A percentile compares a stretch with the other conserved stretches of the same genome.
These are phyloP conservation scores for Pachyseris speciosa DNA, from an alignment of 64 coral and sea anemone genomes.

Conservation along the genomic window DNA sequence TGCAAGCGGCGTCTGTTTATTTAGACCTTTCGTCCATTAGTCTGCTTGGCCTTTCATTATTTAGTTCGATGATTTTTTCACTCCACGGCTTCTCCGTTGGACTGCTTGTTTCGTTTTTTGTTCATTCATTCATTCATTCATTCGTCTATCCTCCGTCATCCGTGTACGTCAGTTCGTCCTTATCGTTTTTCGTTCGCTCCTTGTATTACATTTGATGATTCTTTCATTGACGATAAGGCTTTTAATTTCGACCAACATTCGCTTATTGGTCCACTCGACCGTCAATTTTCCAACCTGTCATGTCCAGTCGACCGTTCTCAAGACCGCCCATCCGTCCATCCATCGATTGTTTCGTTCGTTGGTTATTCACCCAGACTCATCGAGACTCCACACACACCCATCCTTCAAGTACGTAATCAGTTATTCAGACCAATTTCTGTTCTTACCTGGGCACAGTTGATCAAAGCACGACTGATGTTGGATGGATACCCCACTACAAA, in stretches of 20 bases:
- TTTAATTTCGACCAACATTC: too few relatives aligned
- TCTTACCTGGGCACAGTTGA: slow-evolving; percentile 43
- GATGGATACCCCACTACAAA: slow-evolving; percentile 54
- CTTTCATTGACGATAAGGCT: too few relatives aligned
- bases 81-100: background rate
- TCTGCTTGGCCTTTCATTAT: background rate
- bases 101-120: too few relatives aligned
- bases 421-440: background rate
- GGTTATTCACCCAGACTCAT: background rate
- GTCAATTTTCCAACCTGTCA: background rate
- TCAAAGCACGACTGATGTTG: slow-evolving; percentile 68
- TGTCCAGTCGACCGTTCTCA: too few relatives aligned
- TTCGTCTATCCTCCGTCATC: too few relatives aligned
- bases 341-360: background rate
- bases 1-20: too few relatives aligned
- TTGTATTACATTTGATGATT: too few relatives aligned
- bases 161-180: too few relatives aligned
- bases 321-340: slow-evolving; percentile 6
- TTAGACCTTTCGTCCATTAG: background rate
- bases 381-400: background rate
- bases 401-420: background rate
- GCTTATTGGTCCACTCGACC: background rate
- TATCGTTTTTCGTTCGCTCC: background rate
- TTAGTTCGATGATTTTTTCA: background rate
- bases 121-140: background rate